Base-by-base conservation (phyloP, 2,113 vertebrate genomes). In the Oplegnathus fasciatus region DNA sequence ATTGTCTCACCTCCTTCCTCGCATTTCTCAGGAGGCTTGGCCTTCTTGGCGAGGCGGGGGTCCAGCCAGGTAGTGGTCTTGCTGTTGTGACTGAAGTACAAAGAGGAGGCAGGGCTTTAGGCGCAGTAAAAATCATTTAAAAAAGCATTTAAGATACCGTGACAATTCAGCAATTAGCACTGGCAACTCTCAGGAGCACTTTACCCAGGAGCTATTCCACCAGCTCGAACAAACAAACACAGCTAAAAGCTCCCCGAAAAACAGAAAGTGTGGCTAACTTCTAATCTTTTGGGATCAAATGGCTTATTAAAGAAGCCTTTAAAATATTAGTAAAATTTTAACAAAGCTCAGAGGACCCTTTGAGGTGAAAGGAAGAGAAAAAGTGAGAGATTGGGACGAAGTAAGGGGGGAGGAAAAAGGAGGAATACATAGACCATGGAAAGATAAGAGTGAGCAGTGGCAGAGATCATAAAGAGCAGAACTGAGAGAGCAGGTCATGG, bases 51-150 rank as follows among this genome's bases (percentile, higher is more conserved):
- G n/a, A 99, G 97, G 24, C 98, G 97, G 2, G 98, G 98, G 91
- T 99, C 98, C 89, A 99, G 93, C 98, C 98, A 99, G 3, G 98
- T 99, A 8, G 98, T 99, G 46, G 98, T 99, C 95, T 99, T 99
- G 82, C 96, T 97, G 95, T 99, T 99, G 82, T 99, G 98, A 89
- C 98, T 99, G 86, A 20, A 89, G 77, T 75, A 89, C 55, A 93
- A 93, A 79, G 44, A 80, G 46, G 9, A 86, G 62, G 78, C 7
- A 13, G 20, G 52, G 22, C 9, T 85, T 86, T n/a, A 88, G 62
- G 50, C 5, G 48, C 20, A 58, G 62, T 54, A 28, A 44, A 66
- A 54, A 40, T 48, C 8, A 11, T 62, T 30, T 57, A 57, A 40
- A 55, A 55, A 60, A 82, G 48, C 70, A 79, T 26, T 62, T n/a